A percentile compares a stretch with the other conserved stretches of the same genome.
Conservation (phyloP, 2,888 invertebrate genomes). For the Ceratothoa steindachneri region DNA sequence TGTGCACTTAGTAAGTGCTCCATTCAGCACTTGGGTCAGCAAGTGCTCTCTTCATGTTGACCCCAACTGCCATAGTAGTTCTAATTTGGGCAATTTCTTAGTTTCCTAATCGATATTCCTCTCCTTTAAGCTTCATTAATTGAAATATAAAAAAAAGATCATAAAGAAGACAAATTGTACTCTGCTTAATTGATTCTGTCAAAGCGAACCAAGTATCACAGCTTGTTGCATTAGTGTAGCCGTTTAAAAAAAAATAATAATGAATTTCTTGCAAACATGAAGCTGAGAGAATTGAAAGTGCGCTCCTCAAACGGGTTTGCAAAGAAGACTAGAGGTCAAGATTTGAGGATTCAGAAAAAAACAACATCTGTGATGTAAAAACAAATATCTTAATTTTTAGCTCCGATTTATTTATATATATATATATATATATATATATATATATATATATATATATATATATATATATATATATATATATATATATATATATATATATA, state of each 20-base stretch:
- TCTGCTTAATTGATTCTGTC: slow-evolving; percentile 42
- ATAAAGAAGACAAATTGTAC: slow-evolving; percentile 14
- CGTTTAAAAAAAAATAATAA: slow-evolving; percentile 24
- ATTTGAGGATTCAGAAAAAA: too few species aligned
- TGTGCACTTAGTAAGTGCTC: slow-evolving; percentile 38
- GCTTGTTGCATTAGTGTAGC: slow-evolving; percentile 47
- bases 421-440: too few species aligned
- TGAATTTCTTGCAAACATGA: slow-evolving; percentile 35
- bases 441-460: too few species aligned
- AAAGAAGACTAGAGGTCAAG: too few species aligned
- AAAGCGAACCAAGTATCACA: slow-evolving; percentile 26
- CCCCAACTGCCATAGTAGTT: slow-evolving; percentile 48
- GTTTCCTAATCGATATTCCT: slow-evolving; percentile 44
- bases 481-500: too few species aligned
- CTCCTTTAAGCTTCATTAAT: slow-evolving; percentile 38
- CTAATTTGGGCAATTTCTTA: slow-evolving; percentile 48
- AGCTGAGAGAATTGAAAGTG: neutral
- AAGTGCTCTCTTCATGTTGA: slow-evolving; percentile 47
- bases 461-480: too few species aligned
- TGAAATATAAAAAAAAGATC: slow-evolving; percentile 30
- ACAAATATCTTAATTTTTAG: neutral
- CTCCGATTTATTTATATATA: too few species aligned
- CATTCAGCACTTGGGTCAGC: neutral
- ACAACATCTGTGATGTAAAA: slow-evolving; percentile 3
- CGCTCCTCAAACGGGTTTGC: too few species aligned